Percentiles rank a stretch among this genome's conserved stretches.
Conservation (phyloP, 2,888 invertebrate species). For the Steinernema hermaphroditum region DNA sequence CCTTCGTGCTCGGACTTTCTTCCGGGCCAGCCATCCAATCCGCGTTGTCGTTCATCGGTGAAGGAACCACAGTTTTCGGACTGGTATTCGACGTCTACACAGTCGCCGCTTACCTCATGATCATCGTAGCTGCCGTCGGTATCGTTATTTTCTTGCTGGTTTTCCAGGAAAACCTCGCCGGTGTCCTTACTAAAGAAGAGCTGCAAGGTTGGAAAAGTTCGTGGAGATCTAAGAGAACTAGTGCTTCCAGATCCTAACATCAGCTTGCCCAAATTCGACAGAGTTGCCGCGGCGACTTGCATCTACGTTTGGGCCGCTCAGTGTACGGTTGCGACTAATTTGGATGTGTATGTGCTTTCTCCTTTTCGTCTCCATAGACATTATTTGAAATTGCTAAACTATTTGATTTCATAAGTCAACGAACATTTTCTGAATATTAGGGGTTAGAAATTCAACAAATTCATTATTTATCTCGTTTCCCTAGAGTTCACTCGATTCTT, state of each 20-base stretch:
- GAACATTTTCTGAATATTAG: too few relatives aligned
- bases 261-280: constrained; percentile 38
- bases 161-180: constrained; percentile 55
- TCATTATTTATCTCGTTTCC: too few relatives aligned
- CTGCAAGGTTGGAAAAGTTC: too few relatives aligned
- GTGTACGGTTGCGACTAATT: constrained; percentile 65
- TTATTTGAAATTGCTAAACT: too few relatives aligned
- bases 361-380: too few relatives aligned
- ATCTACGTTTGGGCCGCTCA: constrained; percentile 63
- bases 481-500: too few relatives aligned
- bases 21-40: constrained; percentile 48
- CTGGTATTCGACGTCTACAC: constrained; percentile 67
- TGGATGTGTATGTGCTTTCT: constrained; percentile 64
- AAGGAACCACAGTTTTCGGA: not conserved
- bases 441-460: too few relatives aligned
- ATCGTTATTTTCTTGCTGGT: constrained; percentile 55
- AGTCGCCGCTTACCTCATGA: constrained; percentile 62
- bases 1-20: constrained; percentile 45
- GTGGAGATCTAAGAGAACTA: too few relatives aligned
- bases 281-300: constrained; percentile 32
- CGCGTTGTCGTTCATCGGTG: not conserved
- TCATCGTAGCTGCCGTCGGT: constrained; percentile 46
- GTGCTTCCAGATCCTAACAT: not conserved
- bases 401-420: not conserved
- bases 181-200: constrained; percentile 1